phyloP scores from a whole-genome alignment of 2,888 invertebrate genomes.

The Microctonus brassicae region DNA sequence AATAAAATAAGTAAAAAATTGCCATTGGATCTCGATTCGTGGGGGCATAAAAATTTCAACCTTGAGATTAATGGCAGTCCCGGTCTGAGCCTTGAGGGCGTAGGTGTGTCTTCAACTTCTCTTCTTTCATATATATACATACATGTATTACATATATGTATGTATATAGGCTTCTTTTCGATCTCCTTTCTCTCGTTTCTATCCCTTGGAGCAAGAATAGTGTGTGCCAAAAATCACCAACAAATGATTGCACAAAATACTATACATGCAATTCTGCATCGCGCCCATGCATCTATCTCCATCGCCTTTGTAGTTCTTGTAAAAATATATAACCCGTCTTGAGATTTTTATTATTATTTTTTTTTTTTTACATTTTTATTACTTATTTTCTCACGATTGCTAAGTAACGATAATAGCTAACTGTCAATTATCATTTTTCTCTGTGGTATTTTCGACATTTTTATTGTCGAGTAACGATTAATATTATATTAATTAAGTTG shows the following conservation, averaged over 20 bases:
- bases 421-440: background rate
- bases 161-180: background rate
- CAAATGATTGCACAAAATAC: background rate
- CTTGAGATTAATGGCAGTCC: constrained; percentile 57
- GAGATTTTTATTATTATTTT: background rate
- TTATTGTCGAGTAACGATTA: background rate
- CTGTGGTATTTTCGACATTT: background rate
- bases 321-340: background rate
- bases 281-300: background rate
- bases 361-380: background rate
- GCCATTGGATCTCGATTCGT: constrained; percentile 37
- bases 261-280: background rate
- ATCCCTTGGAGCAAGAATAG: background rate
- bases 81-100: constrained; percentile 56
- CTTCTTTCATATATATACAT: constrained; percentile 3
- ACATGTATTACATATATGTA: background rate
- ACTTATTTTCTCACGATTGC: background rate
- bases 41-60: constrained; percentile 38
- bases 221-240: constrained; percentile 8
- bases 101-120: constrained; percentile 54
- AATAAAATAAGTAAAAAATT: background rate
- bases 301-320: background rate
- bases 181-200: constrained; percentile 19
- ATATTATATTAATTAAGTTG: background rate
- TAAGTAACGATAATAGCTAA: too few species aligned